Evolutionary conservation across 2,797 vertebrate genomes (phyloP).

Genomic region (Eulemur coronatus): DNA sequence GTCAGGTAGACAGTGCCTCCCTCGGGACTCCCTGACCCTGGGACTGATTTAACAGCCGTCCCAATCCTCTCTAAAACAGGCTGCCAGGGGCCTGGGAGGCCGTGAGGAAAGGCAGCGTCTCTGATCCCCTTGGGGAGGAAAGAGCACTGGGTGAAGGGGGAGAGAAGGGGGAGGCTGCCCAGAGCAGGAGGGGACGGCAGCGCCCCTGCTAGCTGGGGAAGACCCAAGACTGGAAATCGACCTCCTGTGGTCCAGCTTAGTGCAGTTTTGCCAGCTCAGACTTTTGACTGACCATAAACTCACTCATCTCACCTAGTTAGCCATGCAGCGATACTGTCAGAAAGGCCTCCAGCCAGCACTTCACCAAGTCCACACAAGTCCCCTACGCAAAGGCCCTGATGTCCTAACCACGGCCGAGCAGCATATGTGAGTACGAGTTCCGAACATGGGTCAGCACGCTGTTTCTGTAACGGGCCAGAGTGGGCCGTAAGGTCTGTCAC

Average conservation of each 20-base stretch:
- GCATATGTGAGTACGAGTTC: rapidly evolving
- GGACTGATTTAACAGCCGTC: too few species aligned
- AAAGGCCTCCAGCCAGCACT: not conserved
- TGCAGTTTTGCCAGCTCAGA: not conserved
- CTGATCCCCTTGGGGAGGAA: rapidly evolving
- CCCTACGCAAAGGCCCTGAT: rapidly evolving
- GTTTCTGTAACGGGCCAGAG: not conserved
- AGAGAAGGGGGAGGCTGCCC: not conserved
- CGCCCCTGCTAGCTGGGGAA: rapidly evolving
- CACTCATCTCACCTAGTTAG: rapidly evolving
- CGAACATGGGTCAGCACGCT: not conserved
- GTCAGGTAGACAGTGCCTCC: rapidly evolving
- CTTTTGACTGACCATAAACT: not conserved
- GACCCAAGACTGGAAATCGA: rapidly evolving
- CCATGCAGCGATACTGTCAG: not conserved
- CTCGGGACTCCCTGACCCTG: not conserved
- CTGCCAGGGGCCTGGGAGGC: not conserved
- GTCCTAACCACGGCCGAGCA: rapidly evolving
- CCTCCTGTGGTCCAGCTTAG: not conserved
- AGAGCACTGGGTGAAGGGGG: rapidly evolving
- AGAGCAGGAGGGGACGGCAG: too few species aligned
- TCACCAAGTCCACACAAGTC: rapidly evolving
- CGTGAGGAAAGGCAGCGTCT: not conserved
- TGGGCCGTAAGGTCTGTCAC: not conserved
- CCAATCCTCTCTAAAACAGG: too few species aligned